A percentile compares a stretch with the other conserved stretches of the same genome.
These are phyloP conservation scores for Malurus cyaneus DNA, from an alignment of 2,113 vertebrate species.

Conservation along the genomic window DNA sequence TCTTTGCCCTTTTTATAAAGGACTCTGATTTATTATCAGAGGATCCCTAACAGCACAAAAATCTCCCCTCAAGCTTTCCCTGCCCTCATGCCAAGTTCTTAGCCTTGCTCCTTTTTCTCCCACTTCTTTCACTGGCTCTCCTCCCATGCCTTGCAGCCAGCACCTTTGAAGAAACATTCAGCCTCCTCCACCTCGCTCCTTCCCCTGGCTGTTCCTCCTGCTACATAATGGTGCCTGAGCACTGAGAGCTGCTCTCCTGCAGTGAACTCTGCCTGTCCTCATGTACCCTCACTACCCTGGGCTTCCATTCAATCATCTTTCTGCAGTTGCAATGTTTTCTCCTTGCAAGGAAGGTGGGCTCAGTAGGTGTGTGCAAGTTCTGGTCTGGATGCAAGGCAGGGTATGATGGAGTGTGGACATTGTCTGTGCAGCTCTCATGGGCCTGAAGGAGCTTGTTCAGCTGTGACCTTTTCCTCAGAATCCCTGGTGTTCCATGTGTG, in stretches of 20 bases:
- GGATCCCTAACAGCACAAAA: slow-evolving; percentile 35
- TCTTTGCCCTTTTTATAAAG: background rate
- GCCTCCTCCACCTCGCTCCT: background rate
- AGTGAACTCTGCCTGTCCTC: slow-evolving; percentile 37
- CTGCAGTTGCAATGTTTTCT: background rate
- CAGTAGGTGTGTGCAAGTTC: background rate
- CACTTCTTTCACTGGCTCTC: background rate
- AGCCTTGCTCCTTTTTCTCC: background rate
- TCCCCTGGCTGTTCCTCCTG: background rate
- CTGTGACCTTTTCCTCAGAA: background rate
- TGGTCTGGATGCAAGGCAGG: background rate
- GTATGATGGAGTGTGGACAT: accelerated
- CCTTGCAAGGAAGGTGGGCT: accelerated
- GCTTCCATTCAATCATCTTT: background rate
- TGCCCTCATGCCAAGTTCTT: slow-evolving; percentile 9
- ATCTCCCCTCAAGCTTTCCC: slow-evolving; percentile 30
- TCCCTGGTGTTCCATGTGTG: background rate
- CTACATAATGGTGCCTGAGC: background rate
- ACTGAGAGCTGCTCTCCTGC: background rate
- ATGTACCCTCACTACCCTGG: background rate
- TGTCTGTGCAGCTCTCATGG: background rate
- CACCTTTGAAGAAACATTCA: slow-evolving; percentile 37
- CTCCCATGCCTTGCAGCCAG: slow-evolving; percentile 47
- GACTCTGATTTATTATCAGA: slow-evolving; percentile 22
- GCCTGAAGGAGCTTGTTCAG: background rate